Conservation (phyloP, 2,113 vertebrate species). For the Salvelinus fontinalis region DNA sequence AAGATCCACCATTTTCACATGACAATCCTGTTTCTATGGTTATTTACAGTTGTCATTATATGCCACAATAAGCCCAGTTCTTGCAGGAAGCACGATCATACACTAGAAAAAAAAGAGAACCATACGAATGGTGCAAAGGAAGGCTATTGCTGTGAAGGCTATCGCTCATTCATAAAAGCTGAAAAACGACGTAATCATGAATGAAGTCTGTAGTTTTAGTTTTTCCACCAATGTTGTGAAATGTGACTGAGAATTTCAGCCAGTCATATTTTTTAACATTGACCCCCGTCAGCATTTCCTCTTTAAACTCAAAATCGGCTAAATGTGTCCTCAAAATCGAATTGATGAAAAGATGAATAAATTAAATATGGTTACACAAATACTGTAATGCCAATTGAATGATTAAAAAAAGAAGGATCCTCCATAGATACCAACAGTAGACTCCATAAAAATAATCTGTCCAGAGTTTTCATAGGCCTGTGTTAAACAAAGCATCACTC, state of each 20-base stretch:
- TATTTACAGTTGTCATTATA: constrained; percentile 15
- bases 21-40: constrained; percentile 1
- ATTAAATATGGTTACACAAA: too few species aligned
- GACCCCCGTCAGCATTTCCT: too few species aligned
- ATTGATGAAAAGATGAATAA: too few species aligned
- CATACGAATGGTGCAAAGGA: background rate
- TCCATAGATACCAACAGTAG: background rate
- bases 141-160: background rate
- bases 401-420: too few species aligned
- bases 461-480: background rate
- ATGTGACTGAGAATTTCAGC: background rate
- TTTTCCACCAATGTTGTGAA: background rate
- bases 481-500: background rate
- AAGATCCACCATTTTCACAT: background rate
- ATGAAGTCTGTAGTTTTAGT: constrained; percentile 15
- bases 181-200: constrained; percentile 5
- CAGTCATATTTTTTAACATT: background rate
- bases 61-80: constrained; percentile 4
- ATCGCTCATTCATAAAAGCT: constrained; percentile 14
- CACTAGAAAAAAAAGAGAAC: background rate
- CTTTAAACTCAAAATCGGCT: too few species aligned
- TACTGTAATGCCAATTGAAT: too few species aligned
- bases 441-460: background rate
- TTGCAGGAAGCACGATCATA: constrained; percentile 2
- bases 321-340: too few species aligned